Evolutionary conservation across 92 coral and sea anemone genomes (phyloP).

Genomic region (Actinostola sp.): DNA sequence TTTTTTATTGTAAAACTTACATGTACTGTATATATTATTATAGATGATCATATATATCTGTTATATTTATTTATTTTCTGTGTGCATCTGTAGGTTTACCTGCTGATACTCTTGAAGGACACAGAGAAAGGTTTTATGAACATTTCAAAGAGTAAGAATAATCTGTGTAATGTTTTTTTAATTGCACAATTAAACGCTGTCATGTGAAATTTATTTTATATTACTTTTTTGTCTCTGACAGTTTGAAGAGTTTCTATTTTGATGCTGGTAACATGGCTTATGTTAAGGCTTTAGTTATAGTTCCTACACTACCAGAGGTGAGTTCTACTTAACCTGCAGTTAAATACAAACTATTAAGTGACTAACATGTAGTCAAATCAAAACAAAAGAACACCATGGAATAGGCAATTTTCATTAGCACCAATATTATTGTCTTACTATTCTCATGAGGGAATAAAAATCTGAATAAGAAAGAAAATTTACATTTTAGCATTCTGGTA

Average conservation of each 20-base stretch:
- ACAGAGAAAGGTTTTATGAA: conserved; percentile 83
- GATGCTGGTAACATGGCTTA: conserved; percentile 97
- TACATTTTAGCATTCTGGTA: too few relatives aligned
- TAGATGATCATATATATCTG: too few relatives aligned
- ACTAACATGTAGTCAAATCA: too few relatives aligned
- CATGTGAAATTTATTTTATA: not conserved
- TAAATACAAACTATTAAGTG: not conserved
- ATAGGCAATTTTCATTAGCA: too few relatives aligned
- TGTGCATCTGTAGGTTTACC: conserved; percentile 64
- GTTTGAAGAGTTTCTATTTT: conserved; percentile 87
- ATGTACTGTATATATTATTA: too few relatives aligned
- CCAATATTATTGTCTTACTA: too few relatives aligned
- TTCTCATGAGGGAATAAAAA: too few relatives aligned
- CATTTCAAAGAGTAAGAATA: conserved; percentile 77
- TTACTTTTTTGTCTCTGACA: conserved; percentile 19
- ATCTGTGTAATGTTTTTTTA: not conserved
- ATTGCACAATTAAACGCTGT: not conserved
- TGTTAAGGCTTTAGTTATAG: conserved; percentile 80
- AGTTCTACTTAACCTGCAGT: not conserved
- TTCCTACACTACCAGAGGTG: conserved; percentile 91
- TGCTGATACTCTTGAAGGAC: conserved; percentile 81
- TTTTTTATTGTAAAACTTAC: too few relatives aligned
- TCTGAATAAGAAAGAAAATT: too few relatives aligned
- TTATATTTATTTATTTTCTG: too few relatives aligned
- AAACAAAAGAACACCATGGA: too few relatives aligned